A percentile compares a stretch with the other conserved stretches of the same genome.
phyloP scores from a whole-genome alignment of 1,140 invertebrate genomes.

The Drosophila ohnishii region DNA sequence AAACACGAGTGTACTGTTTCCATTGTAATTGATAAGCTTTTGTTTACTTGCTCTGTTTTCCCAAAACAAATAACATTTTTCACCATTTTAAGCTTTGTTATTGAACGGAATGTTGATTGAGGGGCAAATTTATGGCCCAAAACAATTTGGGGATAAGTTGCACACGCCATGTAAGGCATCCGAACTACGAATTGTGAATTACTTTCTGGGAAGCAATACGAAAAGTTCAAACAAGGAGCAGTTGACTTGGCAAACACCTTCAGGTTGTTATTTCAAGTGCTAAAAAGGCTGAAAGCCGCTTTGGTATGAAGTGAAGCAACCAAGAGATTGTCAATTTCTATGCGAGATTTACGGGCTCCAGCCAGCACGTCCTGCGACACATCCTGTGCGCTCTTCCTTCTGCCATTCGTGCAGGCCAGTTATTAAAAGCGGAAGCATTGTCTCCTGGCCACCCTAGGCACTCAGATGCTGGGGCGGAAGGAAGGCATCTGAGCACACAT shows the following conservation, averaged over 20 bases:
- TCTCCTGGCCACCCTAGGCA: constrained; percentile 18
- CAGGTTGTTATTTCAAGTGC: constrained; percentile 43
- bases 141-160: constrained; percentile 1
- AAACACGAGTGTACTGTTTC: background rate
- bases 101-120: background rate
- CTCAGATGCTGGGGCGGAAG: constrained; percentile 14
- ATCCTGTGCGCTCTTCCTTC: constrained; percentile 13
- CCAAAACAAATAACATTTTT: constrained; percentile 16
- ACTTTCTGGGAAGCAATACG: background rate
- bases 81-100: constrained; percentile 3
- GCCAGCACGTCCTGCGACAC: constrained; percentile 48
- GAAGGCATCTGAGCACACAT: constrained; percentile 20
- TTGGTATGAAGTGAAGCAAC: constrained; percentile 6
- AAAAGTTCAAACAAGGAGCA: background rate
- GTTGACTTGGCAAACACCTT: constrained; percentile 51
- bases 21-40: constrained; percentile 17
- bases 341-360: constrained; percentile 57
- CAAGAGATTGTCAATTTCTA: constrained; percentile 61
- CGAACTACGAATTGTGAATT: background rate
- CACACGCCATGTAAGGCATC: background rate
- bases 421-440: constrained; percentile 71
- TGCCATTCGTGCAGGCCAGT: constrained; percentile 21
- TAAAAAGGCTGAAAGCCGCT: constrained; percentile 47
- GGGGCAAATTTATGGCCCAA: constrained; percentile 6
- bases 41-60: constrained; percentile 9